phyloP scores from a whole-genome alignment of 2,888 invertebrate genomes.

The Germaria angustata region DNA sequence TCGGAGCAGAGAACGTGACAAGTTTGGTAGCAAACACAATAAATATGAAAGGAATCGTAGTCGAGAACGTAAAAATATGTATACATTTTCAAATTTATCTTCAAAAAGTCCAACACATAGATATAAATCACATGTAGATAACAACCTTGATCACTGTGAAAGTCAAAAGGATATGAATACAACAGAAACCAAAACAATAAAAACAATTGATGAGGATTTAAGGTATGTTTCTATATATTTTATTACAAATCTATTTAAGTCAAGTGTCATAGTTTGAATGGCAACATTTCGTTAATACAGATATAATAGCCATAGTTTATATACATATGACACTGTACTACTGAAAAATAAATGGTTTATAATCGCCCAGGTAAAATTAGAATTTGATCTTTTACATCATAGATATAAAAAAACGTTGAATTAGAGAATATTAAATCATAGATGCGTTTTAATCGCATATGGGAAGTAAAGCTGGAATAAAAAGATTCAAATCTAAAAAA shows the following conservation, averaged over 20 bases:
- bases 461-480: no score
- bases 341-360: no score
- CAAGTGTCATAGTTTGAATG: neutral
- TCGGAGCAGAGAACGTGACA: neutral
- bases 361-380: no score
- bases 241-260: neutral
- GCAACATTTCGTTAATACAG: no score
- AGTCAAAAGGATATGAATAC: neutral
- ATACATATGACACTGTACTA: no score
- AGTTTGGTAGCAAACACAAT: neutral
- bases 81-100: neutral
- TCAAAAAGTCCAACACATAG: conserved; percentile 11
- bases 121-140: neutral
- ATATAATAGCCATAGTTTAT: no score
- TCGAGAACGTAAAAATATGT: neutral
- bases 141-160: neutral
- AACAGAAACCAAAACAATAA: neutral
- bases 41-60: neutral
- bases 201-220: neutral
- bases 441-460: no score
- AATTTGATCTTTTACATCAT: no score
- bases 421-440: no score
- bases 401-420: no score
- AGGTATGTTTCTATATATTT: conserved; percentile 41
- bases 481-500: no score